phyloP scores from a whole-genome alignment of 2,113 vertebrate species.

The Podiceps cristatus region DNA sequence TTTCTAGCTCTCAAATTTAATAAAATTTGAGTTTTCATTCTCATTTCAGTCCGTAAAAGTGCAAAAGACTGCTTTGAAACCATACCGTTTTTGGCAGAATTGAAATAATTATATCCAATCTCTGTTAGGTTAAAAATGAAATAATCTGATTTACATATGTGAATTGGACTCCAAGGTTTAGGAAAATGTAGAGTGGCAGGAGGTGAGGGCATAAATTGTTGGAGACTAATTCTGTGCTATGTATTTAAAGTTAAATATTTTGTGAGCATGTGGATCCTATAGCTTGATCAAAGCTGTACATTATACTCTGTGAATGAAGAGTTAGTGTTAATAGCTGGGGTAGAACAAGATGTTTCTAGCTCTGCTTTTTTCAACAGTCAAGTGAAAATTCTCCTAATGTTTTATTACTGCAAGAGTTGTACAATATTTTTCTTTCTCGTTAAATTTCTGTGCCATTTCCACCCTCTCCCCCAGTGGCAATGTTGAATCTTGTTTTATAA shows the following conservation, averaged over 20 bases:
- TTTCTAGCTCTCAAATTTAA: conserved; percentile 62
- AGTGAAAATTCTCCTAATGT: conserved; percentile 64
- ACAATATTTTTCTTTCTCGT: conserved; percentile 64
- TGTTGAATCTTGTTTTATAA: conserved; percentile 77
- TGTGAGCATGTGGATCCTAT: conserved; percentile 56
- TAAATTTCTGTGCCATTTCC: conserved; percentile 64
- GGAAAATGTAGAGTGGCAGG: conserved; percentile 15
- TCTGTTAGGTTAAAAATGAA: conserved; percentile 65
- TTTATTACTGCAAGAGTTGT: conserved; percentile 60
- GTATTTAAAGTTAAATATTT: conserved; percentile 65
- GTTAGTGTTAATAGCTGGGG: conserved; percentile 56
- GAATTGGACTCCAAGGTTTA: conserved; percentile 55
- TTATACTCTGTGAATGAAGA: conserved; percentile 41
- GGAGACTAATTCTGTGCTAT: conserved; percentile 57
- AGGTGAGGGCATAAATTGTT: conserved; percentile 32
- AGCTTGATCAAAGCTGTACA: conserved; percentile 50
- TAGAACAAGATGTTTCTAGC: conserved; percentile 49
- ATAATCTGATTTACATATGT: conserved; percentile 40
- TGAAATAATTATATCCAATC: conserved; percentile 54
- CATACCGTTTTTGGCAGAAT: conserved; percentile 13
- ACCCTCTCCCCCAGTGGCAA: conserved; percentile 33
- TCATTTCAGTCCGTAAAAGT: conserved; percentile 54
- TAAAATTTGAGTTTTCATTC: conserved; percentile 71
- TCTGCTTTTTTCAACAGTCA: conserved; percentile 52
- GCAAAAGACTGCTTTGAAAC: conserved; percentile 57